A percentile compares a stretch with the other conserved stretches of the same genome.
phyloP scores from a whole-genome alignment of 2,797 vertebrate species.

The Psittacula echo region DNA sequence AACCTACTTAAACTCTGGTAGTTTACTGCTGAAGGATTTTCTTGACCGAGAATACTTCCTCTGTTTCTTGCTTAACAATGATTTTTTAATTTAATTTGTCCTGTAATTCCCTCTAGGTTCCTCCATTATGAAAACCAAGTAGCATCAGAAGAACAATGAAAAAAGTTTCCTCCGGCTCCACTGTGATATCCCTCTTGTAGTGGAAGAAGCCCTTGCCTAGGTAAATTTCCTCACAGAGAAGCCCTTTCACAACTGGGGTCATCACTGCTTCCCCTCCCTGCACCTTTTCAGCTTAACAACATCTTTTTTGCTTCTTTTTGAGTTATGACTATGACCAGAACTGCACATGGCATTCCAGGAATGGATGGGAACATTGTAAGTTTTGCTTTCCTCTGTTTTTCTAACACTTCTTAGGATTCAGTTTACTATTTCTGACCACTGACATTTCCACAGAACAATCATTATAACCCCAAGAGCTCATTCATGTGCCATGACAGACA shows the following conservation, averaged over 20 bases:
- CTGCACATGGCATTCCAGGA: rapidly evolving
- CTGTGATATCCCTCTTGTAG: background rate
- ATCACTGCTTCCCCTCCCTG: background rate
- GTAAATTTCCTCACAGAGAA: background rate
- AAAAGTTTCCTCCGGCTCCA: background rate
- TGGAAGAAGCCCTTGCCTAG: background rate
- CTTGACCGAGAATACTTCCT: background rate
- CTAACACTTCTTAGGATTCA: background rate
- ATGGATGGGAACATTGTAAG: background rate
- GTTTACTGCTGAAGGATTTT: background rate
- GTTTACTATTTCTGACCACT: background rate
- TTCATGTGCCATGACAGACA: rapidly evolving
- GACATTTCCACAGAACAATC: background rate
- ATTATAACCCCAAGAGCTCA: background rate
- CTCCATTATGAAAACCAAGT: background rate
- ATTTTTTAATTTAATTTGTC: background rate
- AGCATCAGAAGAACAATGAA: background rate
- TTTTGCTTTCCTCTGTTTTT: background rate
- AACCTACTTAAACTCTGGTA: background rate
- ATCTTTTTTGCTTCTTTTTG: background rate
- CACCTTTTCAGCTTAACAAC: background rate
- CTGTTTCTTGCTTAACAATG: background rate
- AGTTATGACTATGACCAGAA: background rate
- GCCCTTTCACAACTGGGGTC: background rate
- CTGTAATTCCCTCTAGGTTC: background rate